Conservation (phyloP, 2,797 vertebrate genomes). For the Neostethus bicornis region DNA sequence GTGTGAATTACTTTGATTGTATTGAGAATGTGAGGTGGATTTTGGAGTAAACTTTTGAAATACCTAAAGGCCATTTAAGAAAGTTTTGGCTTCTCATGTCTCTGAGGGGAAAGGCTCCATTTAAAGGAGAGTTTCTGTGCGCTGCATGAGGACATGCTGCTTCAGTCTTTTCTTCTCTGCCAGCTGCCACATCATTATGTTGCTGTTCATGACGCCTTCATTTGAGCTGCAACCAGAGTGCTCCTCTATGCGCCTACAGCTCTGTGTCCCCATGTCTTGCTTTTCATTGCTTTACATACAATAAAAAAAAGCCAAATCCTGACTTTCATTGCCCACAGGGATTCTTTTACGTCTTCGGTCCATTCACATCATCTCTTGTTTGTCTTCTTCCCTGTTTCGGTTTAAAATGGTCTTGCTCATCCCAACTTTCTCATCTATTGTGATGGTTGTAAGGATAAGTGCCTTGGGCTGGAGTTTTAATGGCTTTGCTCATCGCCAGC, state of each 20-base stretch:
- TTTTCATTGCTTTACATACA: constrained; percentile 34
- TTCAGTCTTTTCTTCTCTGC: constrained; percentile 23
- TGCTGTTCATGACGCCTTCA: constrained; percentile 30
- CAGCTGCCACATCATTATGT: constrained; percentile 46
- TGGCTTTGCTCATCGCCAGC: constrained; percentile 43
- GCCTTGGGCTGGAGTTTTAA: constrained; percentile 38
- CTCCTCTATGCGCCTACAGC: constrained; percentile 27
- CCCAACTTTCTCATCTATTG: constrained; percentile 15
- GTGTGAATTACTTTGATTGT: constrained; percentile 72
- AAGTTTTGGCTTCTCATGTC: constrained; percentile 81
- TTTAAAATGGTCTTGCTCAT: constrained; percentile 24
- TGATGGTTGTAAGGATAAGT: constrained; percentile 17
- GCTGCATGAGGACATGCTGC: constrained; percentile 50
- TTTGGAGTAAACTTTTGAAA: constrained; percentile 70
- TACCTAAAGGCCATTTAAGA: constrained; percentile 87
- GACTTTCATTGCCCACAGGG: constrained; percentile 16
- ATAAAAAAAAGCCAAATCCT: constrained; percentile 8
- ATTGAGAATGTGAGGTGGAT: constrained; percentile 70
- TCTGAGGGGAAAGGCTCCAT: constrained; percentile 65
- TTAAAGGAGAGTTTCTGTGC: constrained; percentile 53
- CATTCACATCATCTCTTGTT: constrained; percentile 22
- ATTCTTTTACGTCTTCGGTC: constrained; percentile 22
- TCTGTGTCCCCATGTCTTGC: constrained; percentile 39
- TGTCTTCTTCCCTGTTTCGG: constrained; percentile 31
- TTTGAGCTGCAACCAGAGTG: constrained; percentile 16